Percentiles rank a stretch among this genome's conserved stretches.
Evolutionary conservation across 2,888 invertebrate species (phyloP).

Genomic region (Griposia aprilina): DNA sequence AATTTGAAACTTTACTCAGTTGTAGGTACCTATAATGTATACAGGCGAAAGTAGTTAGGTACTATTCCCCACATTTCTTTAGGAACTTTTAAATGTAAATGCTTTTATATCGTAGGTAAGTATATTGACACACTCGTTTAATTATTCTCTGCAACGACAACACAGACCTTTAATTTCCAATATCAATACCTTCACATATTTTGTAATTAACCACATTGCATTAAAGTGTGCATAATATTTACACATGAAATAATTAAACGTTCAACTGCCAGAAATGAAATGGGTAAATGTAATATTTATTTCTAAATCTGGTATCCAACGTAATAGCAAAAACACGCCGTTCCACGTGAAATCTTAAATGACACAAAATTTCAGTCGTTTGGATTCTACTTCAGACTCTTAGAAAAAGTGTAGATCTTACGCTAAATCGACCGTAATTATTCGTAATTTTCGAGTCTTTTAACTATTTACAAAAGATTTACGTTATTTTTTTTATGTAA

Average conservation of each 20-base stretch:
- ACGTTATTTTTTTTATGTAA: slow-evolving; percentile 24
- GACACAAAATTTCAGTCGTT: slow-evolving; percentile 76
- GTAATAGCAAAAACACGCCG: slow-evolving; percentile 23
- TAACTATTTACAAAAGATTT: slow-evolving; percentile 49
- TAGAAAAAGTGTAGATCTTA: slow-evolving; percentile 62
- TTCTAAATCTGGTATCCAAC: slow-evolving; percentile 22
- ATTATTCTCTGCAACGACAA: slow-evolving; percentile 1
- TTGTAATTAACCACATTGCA: not conserved
- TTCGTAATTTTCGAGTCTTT: slow-evolving; percentile 45
- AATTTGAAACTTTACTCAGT: slow-evolving; percentile 80
- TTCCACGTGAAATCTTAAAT: slow-evolving; percentile 50
- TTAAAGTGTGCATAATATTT: slow-evolving; percentile 12
- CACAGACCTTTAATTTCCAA: slow-evolving; percentile 9
- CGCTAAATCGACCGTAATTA: slow-evolving; percentile 43
- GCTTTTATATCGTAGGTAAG: not conserved
- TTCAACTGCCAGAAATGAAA: slow-evolving; percentile 2
- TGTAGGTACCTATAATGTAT: slow-evolving; percentile 1
- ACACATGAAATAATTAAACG: slow-evolving; percentile 9
- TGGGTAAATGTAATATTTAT: slow-evolving; percentile 15
- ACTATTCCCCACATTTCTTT: slow-evolving; percentile 30
- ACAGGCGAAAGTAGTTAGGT: not conserved
- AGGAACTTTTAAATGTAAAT: slow-evolving; percentile 43
- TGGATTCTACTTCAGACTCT: slow-evolving; percentile 75
- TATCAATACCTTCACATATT: slow-evolving; percentile 1
- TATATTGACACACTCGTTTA: not conserved